Base-by-base conservation (phyloP, 2,797 vertebrate species). In the Cossypha caffra region DNA sequence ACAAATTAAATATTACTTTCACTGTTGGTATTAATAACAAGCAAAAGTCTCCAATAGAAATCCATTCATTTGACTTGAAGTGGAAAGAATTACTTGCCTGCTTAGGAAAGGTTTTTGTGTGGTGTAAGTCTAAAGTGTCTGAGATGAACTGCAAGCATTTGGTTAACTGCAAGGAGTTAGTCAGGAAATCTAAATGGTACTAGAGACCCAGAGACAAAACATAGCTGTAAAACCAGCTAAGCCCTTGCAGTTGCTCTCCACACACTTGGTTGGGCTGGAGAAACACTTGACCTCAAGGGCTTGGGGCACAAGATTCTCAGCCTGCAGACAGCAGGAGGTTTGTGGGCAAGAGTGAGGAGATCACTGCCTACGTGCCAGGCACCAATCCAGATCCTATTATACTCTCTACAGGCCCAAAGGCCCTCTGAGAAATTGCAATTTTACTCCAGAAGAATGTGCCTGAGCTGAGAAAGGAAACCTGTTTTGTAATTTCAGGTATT, bases 221-320 rank as follows among this genome's bases (percentile, higher is more conserved):
- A 78, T 45, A 95, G 73, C 20, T 94, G 40, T 93, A 88, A 64
- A 88, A 64, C 66, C 76, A 93, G 3, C 51, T 43, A 47, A 81
- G 62, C 19, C 69, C 75, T 86, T 75, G 62, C 42, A 91, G 76
- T 77, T 74, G 43, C 58, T 73, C 10, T 86, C 18, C 43, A 42
- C 62, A 55, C 35, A 51, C 24, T 80, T 43, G 13, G 54, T 26
- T 57, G 47, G 55, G 51, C 55, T 92, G 88, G 40, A 92, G 90
- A 73, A 48, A 58, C 58, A 62, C 47, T 66, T 14, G 82, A 95
- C 90, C 93, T 61, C 40, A 40, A 72, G 84, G 37, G 50, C 86
- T 75, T 7, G 21, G 84, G 72, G 35, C 88, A 91, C 64, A 55
- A 88, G 8, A 16, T 89, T 95, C 92, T 58, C 94, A 95, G 68